Evolutionary conservation across 2,113 vertebrate genomes (phyloP).

Genomic region (Nothoprocta perdicaria): DNA sequence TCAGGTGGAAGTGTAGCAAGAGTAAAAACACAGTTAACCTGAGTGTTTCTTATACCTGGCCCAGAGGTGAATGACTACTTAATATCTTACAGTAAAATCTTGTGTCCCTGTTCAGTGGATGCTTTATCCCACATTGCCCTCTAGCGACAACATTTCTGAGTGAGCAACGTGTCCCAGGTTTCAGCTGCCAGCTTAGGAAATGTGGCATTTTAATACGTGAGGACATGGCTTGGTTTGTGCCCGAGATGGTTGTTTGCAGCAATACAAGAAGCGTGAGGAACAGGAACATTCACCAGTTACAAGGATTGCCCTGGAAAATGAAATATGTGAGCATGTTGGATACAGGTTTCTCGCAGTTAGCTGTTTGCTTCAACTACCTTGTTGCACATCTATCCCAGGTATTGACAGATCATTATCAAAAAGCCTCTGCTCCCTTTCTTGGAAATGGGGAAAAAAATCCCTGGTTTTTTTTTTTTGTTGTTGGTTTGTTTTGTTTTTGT

Average conservation of each 20-base stretch:
- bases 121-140: constrained; percentile 63
- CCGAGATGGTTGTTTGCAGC: background rate
- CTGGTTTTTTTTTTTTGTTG: background rate
- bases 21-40: background rate
- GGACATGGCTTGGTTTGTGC: background rate
- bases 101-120: background rate
- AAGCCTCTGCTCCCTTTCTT: background rate
- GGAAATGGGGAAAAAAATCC: background rate
- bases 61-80: constrained; percentile 24
- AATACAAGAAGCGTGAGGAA: fast-evolving
- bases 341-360: background rate
- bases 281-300: background rate
- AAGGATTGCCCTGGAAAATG: background rate
- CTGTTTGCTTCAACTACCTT: background rate
- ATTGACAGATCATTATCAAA: background rate
- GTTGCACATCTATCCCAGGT: background rate
- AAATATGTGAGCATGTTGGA: background rate
- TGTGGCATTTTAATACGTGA: background rate
- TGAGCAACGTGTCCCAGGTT: background rate
- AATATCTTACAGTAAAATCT: background rate
- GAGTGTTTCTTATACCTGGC: background rate
- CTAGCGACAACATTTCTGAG: constrained; percentile 26
- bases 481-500: too few relatives aligned
- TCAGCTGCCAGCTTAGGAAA: background rate
- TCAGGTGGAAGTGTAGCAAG: background rate